Conservation (phyloP, 2,797 vertebrate genomes). For the Pelochelys cantorii region DNA sequence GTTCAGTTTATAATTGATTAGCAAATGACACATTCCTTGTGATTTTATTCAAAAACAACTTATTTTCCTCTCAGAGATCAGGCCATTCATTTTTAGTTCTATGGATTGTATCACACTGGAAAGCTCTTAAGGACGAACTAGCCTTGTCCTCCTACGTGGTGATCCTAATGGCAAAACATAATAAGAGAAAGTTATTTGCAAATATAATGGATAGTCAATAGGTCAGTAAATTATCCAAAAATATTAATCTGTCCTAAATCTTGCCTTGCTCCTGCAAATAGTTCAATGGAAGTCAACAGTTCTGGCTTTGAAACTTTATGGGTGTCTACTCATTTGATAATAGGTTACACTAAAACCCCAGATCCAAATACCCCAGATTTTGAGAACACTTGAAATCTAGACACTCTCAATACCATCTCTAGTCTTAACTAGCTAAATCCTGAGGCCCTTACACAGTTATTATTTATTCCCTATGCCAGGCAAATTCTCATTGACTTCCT, state of each 20-base stretch:
- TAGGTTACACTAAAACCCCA: neutral
- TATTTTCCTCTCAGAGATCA: constrained; percentile 23
- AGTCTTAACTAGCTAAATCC: neutral
- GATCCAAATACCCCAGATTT: neutral
- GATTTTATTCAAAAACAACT: neutral
- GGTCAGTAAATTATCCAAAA: neutral
- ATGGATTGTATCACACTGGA: neutral
- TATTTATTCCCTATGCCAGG: neutral
- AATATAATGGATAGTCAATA: neutral
- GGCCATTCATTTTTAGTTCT: constrained; percentile 24
- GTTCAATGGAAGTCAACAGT: neutral
- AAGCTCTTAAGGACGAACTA: constrained; percentile 63
- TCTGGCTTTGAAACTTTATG: neutral
- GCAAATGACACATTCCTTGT: constrained; percentile 10
- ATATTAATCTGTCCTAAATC: neutral
- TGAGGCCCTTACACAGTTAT: neutral
- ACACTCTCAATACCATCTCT: neutral
- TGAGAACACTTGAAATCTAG: neutral
- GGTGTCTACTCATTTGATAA: neutral
- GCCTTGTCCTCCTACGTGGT: constrained; percentile 77
- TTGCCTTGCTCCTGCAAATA: neutral
- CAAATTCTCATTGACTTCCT: neutral
- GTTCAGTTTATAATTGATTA: constrained; percentile 63
- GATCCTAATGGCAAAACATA: constrained; percentile 61
- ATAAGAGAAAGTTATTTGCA: neutral